Evolutionary conservation across 2,888 invertebrate genomes (phyloP).

Genomic region (Drosophila paucipuncta): DNA sequence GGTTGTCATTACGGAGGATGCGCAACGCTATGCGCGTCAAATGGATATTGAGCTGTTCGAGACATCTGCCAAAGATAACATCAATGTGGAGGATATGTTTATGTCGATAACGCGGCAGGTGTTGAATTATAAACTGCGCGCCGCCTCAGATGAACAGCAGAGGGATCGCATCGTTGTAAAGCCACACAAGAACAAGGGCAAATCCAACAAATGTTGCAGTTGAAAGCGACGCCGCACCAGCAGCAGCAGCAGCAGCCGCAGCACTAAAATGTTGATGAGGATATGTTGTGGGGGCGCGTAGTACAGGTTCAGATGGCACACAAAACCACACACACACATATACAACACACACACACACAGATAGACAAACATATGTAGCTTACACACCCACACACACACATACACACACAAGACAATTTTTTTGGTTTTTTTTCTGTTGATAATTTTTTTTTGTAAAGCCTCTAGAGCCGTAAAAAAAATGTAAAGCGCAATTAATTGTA

Average conservation of each 20-base stretch:
- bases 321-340: conserved; percentile 26
- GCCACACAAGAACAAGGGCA: conserved; percentile 81
- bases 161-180: conserved; percentile 84
- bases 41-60: conserved; percentile 99
- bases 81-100: conserved; percentile 99
- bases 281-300: conserved; percentile 59
- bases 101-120: conserved; percentile 88
- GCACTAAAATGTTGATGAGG: conserved; percentile 21
- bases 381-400: conserved; percentile 17
- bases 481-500: conserved; percentile 79
- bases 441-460: conserved; percentile 54
- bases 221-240: conserved; percentile 68
- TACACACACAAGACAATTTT: conserved; percentile 38
- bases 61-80: conserved; percentile 99
- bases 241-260: conserved; percentile 21
- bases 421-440: conserved; percentile 48
- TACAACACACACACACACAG: conserved; percentile 14
- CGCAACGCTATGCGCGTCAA: conserved; percentile 97
- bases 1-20: conserved; percentile 98
- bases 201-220: conserved; percentile 85
- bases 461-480: conserved; percentile 65
- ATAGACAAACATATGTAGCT: conserved; percentile 44
- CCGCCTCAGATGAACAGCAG: conserved; percentile 83
- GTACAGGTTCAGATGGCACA: conserved; percentile 61
- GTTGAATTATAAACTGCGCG: conserved; percentile 84